Percentiles rank a stretch among this genome's conserved stretches.
Evolutionary conservation across 2,113 vertebrate species (phyloP).

Genomic region (Neotoma lepida): DNA sequence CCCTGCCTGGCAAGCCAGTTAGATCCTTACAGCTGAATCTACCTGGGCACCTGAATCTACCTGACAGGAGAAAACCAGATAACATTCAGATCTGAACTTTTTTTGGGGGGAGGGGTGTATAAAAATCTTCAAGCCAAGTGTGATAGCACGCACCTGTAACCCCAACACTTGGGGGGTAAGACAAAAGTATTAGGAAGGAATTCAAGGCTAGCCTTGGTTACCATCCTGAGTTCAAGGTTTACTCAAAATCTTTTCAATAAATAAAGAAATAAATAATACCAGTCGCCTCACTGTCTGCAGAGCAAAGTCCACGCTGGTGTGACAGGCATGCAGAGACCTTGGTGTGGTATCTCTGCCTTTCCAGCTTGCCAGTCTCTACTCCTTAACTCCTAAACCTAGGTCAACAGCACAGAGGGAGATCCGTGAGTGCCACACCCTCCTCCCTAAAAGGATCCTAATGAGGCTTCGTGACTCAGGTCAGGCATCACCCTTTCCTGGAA

Average conservation of each 20-base stretch:
- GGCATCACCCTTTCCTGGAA: constrained; percentile 53
- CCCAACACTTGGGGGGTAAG: not conserved
- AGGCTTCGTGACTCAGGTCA: not conserved
- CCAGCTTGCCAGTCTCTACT: not conserved
- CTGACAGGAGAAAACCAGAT: not conserved
- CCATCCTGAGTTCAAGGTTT: not conserved
- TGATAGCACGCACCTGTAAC: not conserved
- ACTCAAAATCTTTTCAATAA: not conserved
- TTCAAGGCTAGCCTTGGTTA: not conserved
- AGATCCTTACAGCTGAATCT: too few relatives aligned
- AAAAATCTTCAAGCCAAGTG: not conserved
- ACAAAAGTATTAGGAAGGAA: not conserved
- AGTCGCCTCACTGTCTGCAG: not conserved
- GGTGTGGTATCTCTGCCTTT: not conserved
- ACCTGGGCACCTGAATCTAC: not conserved
- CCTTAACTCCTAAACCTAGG: constrained; percentile 52
- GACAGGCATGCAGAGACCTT: not conserved
- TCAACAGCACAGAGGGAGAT: constrained; percentile 25
- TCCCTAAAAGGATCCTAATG: not conserved
- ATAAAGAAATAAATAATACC: not conserved
- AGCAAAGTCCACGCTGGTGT: not conserved
- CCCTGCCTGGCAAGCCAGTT: not conserved
- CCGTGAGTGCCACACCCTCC: not conserved
- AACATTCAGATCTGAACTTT: not conserved
- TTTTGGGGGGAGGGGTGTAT: not conserved